These are phyloP conservation scores for Heteronetta atricapilla DNA, from an alignment of 2,113 vertebrate genomes.

Conservation along the genomic window DNA sequence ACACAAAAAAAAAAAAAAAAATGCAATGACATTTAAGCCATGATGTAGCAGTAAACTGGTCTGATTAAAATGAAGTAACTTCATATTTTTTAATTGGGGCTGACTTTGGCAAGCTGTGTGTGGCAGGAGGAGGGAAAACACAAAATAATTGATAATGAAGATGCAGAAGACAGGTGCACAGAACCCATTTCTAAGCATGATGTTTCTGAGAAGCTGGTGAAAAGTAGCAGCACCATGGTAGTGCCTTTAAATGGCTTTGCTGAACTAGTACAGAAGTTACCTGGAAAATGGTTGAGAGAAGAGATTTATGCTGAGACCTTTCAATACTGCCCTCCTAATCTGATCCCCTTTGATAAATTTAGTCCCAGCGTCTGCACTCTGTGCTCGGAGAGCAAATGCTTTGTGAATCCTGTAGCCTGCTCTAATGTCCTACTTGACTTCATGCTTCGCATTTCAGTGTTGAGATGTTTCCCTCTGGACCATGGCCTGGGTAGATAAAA, in stretches of 20 bases:
- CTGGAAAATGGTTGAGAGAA: too few species aligned
- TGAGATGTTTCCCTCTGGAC: neutral
- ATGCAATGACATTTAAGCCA: rapidly evolving
- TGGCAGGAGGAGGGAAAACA: neutral
- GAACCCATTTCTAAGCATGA: neutral
- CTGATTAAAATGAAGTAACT: neutral
- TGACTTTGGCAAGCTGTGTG: neutral
- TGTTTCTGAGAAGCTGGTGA: neutral
- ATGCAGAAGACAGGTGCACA: neutral
- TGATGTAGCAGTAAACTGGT: rapidly evolving
- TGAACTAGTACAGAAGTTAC: too few species aligned
- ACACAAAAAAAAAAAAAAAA: neutral
- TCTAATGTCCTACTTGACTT: neutral
- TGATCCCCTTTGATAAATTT: neutral
- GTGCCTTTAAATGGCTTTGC: too few species aligned
- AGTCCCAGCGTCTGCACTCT: neutral
- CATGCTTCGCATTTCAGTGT: rapidly evolving
- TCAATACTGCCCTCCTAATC: neutral
- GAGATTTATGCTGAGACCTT: neutral
- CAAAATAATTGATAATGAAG: neutral
- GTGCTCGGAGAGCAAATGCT: neutral
- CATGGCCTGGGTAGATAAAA: neutral
- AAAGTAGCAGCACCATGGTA: neutral
- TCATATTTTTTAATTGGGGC: neutral
- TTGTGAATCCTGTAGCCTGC: neutral